Base-by-base conservation (phyloP, 2,888 invertebrate species). In the Apoderus coryli region DNA sequence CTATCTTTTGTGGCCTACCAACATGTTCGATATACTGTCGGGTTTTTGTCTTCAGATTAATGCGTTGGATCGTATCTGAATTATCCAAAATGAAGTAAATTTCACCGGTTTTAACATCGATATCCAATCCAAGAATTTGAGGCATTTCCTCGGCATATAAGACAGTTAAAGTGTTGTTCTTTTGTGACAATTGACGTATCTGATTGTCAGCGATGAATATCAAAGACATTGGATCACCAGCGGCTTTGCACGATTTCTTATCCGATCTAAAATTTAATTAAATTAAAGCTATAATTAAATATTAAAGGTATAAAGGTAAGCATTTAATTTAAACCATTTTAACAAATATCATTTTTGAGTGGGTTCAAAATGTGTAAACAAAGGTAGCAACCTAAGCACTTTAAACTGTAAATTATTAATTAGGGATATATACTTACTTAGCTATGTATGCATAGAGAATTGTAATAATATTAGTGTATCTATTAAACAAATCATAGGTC, bases 201-300 rank as follows among this genome's bases (percentile, higher is more conserved):
- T 68, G 63, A 49, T 67, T 65, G 10, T 63, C 63, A 0, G 63
- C 58, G 12, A 64, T 56, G 49, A 67, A 75, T 2, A 73, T 43
- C 0, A 74, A 44, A 0, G 65, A 58, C 54, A 68, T 60, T 9
- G 62, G 59, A 4, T 64, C 61, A 31, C 67, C 65, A 1, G 61
- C 50, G 2, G 76, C 72, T 52, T 79, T 81, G 54, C 81, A 81
- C 1, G 73, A 67, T 10, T 60, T 62, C 26, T 65, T 66, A 48
- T 80, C 74, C 0, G 61, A 47, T 29, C 71, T 69, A 43, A 44
- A 47, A 47, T 9, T n/a, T n/a, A n/a, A n/a, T n/a, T n/a, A n/a
- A n/a, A n/a, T n/a, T n/a, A n/a, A n/a, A n/a, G n/a, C n/a, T n/a
- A n/a, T n/a, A n/a, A n/a, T n/a, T n/a, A n/a, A n/a, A n/a, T n/a